phyloP scores from a whole-genome alignment of 2,797 vertebrate genomes.

The Crenuchus spilurus region DNA sequence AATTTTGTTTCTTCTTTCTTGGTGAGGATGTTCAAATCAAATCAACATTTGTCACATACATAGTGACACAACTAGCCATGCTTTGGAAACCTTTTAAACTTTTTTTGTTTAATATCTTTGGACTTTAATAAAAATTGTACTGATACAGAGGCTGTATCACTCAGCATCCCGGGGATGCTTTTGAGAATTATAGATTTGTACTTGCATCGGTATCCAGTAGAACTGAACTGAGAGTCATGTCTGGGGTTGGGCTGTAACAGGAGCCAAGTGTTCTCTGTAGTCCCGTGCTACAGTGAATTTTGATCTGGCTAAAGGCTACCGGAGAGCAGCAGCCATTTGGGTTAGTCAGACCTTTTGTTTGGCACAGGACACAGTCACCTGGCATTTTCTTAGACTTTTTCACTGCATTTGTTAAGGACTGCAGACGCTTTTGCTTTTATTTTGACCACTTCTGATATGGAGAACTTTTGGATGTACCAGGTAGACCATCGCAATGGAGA shows the following conservation, averaged over 20 bases:
- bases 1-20: no score
- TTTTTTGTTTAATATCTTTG: no score
- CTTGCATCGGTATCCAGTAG: neutral
- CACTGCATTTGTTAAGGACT: neutral
- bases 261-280: slow-evolving; percentile 61
- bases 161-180: neutral
- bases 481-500: slow-evolving; percentile 71
- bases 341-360: neutral
- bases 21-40: no score
- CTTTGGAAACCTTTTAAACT: no score
- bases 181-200: neutral
- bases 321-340: slow-evolving; percentile 20
- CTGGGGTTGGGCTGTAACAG: slow-evolving; percentile 51
- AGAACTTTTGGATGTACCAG: slow-evolving; percentile 87
- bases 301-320: slow-evolving; percentile 39
- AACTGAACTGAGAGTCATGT: slow-evolving; percentile 23
- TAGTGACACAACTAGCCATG: no score
- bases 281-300: slow-evolving; percentile 63
- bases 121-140: no score
- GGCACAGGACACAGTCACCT: slow-evolving; percentile 2
- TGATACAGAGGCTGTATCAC: no score
- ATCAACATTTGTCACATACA: no score
- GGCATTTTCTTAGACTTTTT: neutral
- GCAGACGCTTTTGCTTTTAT: neutral
- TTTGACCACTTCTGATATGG: slow-evolving; percentile 69